Conservation (phyloP, 2,888 invertebrate genomes). For the Leucozona laternaria region DNA sequence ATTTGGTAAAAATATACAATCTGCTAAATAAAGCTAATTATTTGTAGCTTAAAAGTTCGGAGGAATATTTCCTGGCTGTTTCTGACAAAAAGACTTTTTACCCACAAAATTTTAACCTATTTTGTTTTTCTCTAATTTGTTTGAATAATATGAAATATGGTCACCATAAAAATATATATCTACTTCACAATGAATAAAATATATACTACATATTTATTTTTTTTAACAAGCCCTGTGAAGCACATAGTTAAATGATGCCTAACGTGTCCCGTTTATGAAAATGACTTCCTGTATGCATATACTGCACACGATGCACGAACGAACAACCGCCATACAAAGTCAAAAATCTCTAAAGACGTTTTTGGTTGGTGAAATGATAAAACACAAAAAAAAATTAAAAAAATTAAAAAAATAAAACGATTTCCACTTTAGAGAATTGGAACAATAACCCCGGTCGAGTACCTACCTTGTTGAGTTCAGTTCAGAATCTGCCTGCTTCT, state of each 20-base stretch:
- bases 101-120: too few species aligned
- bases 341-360: constrained; percentile 42
- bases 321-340: not conserved
- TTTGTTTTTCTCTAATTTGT: not conserved
- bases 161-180: not conserved
- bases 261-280: constrained; percentile 39
- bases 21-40: too few species aligned
- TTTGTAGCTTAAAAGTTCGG: too few species aligned
- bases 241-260: constrained; percentile 52
- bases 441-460: constrained; percentile 59
- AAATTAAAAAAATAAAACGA: constrained; percentile 23
- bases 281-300: constrained; percentile 44
- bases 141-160: not conserved
- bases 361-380: constrained; percentile 4
- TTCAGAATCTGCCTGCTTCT: constrained; percentile 36
- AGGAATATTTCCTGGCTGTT: too few species aligned
- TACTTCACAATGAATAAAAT: not conserved
- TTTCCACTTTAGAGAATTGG: constrained; percentile 56
- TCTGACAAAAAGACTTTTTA: too few species aligned
- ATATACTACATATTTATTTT: not conserved
- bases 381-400: not conserved
- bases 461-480: constrained; percentile 53
- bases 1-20: too few species aligned
- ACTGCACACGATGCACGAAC: constrained; percentile 11
- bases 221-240: constrained; percentile 4